phyloP scores from a whole-genome alignment of 2,888 invertebrate genomes.

The Caenorhabditis plicata region DNA sequence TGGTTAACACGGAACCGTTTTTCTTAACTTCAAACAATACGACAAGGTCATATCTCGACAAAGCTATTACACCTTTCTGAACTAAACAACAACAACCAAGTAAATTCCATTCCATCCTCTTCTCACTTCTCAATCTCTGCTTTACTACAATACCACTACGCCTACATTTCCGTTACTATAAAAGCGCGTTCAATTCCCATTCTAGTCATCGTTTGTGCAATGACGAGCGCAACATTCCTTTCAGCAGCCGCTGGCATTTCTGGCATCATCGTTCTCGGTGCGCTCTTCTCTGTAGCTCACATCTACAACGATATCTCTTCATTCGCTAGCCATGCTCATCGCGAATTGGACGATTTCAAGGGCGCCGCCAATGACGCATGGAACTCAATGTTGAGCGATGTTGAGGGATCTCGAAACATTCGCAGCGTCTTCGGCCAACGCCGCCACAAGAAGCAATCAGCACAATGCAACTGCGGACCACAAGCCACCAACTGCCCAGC shows the following conservation, averaged over 20 bases:
- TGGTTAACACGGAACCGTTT: no score
- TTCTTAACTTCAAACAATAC: no score
- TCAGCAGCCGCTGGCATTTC: constrained; percentile 18
- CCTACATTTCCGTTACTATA: no score
- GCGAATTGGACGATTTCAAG: constrained; percentile 22
- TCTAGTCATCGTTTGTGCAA: no score
- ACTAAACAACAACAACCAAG: no score
- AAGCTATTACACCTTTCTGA: no score
- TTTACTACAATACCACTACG: no score
- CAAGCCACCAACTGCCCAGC: constrained; percentile 36
- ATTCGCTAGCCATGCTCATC: constrained; percentile 26
- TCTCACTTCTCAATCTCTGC: no score
- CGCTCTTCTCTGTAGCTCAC: constrained; percentile 23
- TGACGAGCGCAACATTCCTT: constrained; percentile 26
- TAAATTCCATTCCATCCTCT: no score
- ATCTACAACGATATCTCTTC: constrained; percentile 37
- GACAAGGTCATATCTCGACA: no score
- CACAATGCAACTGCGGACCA: constrained; percentile 13
- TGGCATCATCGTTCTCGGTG: constrained; percentile 24
- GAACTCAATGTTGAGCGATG: constrained; percentile 15
- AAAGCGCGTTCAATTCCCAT: no score
- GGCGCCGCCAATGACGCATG: constrained; percentile 11
- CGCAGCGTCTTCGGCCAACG: constrained; percentile 25
- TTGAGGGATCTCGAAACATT: no score
- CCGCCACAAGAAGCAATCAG: constrained; percentile 20